Base-by-base conservation (phyloP, 2,888 invertebrate genomes). In the Aphidius colemani region DNA sequence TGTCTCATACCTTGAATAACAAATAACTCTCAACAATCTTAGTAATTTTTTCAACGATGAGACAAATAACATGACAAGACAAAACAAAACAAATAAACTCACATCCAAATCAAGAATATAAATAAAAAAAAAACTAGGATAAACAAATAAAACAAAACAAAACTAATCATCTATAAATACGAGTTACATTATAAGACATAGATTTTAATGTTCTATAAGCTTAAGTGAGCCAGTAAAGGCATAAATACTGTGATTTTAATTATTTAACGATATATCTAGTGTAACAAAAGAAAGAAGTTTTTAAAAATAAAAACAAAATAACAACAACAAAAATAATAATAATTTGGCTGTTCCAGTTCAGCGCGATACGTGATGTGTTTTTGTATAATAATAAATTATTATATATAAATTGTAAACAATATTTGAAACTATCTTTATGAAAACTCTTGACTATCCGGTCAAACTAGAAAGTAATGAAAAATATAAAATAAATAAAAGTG, bases 241-340 rank as follows among this genome's bases (percentile, higher is more conserved):
- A 81, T 81, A 80, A 82, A 80, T 82, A 82, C 82, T 82, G 82
- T 82, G 81, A 82, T 82, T 82, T 82, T 82, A 82, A 82, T 81
- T 82, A 82, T 82, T 82, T 82, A 82, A 81, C 76, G 77, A 80
- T 82, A 79, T 73, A 70, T 73, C 5, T 30, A 30, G 30, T 30
- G 30, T 30, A 30, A 30, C 30, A 30, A 30, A 30, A 30, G 30
- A 30, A 30, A 71, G 65, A 63, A 2, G 13, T 18, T 18, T 18
- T 18, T 18, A 65, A 61, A 59, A 55, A 61, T 61, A 45, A 67
- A 46, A 56, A 65, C 68, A 63, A 67, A 69, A 66, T 65, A 62
- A 65, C 70, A 67, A 69, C 71, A 71, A 72, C 69, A 74, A 64
- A 70, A 69, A 44, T 59, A 39, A n/a, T 49, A 41, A 40, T 49